Conservation (phyloP, 2,888 invertebrate genomes). For the Drosophila macrothrix region DNA sequence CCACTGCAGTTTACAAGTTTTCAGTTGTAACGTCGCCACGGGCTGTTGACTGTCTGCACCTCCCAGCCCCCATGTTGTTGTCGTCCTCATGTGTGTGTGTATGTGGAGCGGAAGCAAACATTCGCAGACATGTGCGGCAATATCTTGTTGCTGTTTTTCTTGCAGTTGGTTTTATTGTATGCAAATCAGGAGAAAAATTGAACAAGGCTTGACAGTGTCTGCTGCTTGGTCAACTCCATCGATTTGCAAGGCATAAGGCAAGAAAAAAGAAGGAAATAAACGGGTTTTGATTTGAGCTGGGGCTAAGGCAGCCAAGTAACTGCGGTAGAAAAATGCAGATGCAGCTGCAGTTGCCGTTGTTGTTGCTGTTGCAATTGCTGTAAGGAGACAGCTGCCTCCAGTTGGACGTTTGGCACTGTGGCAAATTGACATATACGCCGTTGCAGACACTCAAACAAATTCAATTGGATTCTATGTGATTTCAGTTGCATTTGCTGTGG, state of each 20-base stretch:
- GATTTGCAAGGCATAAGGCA: constrained; percentile 38
- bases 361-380: constrained; percentile 20
- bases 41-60: constrained; percentile 22
- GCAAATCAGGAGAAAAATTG: constrained; percentile 63
- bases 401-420: constrained; percentile 9
- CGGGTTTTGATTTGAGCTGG: constrained; percentile 20
- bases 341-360: constrained; percentile 10
- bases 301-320: constrained; percentile 6
- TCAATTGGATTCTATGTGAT: constrained; percentile 36
- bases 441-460: constrained; percentile 46
- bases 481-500: constrained; percentile 23
- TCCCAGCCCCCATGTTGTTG: not conserved
- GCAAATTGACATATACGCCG: constrained; percentile 34
- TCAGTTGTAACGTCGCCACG: constrained; percentile 41
- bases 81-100: constrained; percentile 8
- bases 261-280: constrained; percentile 12
- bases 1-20: constrained; percentile 47
- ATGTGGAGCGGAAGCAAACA: constrained; percentile 42
- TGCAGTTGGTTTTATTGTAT: constrained; percentile 35
- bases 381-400: constrained; percentile 9
- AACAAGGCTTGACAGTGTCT: constrained; percentile 25
- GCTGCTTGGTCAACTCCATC: constrained; percentile 40
- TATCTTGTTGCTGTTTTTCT: constrained; percentile 35
- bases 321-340: not conserved
- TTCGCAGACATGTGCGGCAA: constrained; percentile 45